Evolutionary conservation across 23 tunicate genomes (phyloP), one percentile per base, ranked within the genome.

Genomic region (Botrylloides violaceus): DNA sequence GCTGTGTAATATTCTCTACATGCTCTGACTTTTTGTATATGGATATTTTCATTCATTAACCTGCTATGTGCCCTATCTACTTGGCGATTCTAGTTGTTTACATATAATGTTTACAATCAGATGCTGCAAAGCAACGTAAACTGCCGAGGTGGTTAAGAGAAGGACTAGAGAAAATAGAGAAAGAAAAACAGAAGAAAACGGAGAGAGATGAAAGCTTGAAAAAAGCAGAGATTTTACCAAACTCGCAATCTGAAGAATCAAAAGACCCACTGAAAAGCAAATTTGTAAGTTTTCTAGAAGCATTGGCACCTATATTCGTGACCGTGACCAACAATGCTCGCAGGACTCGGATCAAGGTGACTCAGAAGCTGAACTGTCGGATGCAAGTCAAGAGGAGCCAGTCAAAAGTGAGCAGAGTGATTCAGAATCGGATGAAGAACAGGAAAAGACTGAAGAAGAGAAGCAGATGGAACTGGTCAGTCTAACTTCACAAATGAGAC

Each of bases 91-190:
- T n/a, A n/a, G n/a, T n/a, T n/a, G n/a, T n/a, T n/a, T n/a, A n/a
- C n/a, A n/a, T n/a, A n/a, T n/a, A n/a, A n/a, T n/a, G n/a, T n/a
- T n/a, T n/a, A n/a, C n/a, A n/a, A n/a, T 34, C 62, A 77, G 92
- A 84, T 35, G 79, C 39, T 0, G 55, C 83, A 20, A 84, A 84
- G 39, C 81, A 77, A 0, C 76, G 76, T 32, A 76, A 56, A 15
- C 71, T 84, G 0, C 92, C 92, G 19, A 71, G 79, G 26, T 84
- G 92, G 92, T 77, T 84, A 30, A 71, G 92, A 3, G 92, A 78
- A 62, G 92, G 92, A 0, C 57, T 84, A 48, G 92, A 84, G 59
- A 63, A 81, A 38, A 84, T 84, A 61, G 92, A 84, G 65, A 76
- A 71, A 22, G 92, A 84, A 36, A 84, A 84, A 34, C 83, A 48